A percentile compares a stretch with the other conserved stretches of the same genome.
These are phyloP conservation scores for Cryptocephalus moraei DNA, from an alignment of 2,888 invertebrate species.

Conservation along the genomic window DNA sequence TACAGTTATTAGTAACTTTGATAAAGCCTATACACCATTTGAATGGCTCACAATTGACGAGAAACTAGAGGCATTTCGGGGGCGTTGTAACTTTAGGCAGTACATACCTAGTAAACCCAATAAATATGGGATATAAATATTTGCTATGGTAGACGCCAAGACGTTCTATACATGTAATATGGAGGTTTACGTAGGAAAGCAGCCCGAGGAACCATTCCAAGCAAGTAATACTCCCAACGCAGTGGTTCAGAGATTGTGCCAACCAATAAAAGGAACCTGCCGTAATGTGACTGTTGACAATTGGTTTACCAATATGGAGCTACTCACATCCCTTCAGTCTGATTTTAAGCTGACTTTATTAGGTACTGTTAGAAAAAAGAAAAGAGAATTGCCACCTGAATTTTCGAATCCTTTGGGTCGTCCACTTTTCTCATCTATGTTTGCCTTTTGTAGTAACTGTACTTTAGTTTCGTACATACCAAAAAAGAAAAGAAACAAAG, in stretches of 20 bases:
- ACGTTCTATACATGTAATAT: not conserved
- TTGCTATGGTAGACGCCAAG: not conserved
- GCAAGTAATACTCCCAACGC: not conserved
- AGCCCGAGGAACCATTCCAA: too few species aligned
- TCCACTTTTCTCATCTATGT: too few species aligned
- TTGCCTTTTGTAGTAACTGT: too few species aligned
- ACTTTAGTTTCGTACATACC: too few species aligned
- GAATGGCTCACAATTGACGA: not conserved
- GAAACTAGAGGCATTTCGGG: not conserved
- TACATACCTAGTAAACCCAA: not conserved
- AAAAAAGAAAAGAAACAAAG: too few species aligned
- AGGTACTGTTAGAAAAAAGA: too few species aligned
- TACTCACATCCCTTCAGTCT: not conserved
- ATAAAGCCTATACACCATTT: not conserved
- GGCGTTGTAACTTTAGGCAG: not conserved
- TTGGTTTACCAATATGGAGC: not conserved
- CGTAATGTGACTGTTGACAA: not conserved
- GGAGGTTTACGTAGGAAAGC: not conserved
- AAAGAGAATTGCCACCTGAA: too few species aligned
- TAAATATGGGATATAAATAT: not conserved
- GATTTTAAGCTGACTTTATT: not conserved
- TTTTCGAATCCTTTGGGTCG: too few species aligned
- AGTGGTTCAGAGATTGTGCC: not conserved
- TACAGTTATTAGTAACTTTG: not conserved
- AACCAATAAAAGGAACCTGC: too few species aligned